A percentile compares a stretch with the other conserved stretches of the same genome.
phyloP scores from a whole-genome alignment of 2,113 vertebrate species.

The Tylochromis polylepis region DNA sequence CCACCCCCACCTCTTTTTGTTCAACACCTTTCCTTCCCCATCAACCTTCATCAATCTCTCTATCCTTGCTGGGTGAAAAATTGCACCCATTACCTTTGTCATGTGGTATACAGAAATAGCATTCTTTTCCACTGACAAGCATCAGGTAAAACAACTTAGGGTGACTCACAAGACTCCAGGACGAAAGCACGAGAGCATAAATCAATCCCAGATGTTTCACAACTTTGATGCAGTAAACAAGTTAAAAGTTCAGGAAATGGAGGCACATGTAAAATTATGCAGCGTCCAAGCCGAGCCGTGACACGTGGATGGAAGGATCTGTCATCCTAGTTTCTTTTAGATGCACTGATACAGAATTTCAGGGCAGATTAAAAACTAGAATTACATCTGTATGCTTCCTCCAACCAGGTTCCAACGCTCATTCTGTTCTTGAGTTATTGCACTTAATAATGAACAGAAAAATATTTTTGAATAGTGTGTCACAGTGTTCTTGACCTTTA shows the following conservation, averaged over 20 bases:
- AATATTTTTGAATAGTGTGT: neutral
- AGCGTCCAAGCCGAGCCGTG: neutral
- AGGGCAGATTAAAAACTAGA: neutral
- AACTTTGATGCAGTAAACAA: neutral
- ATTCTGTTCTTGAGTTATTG: neutral
- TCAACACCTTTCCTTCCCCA: conserved; percentile 59
- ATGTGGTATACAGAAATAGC: conserved; percentile 54
- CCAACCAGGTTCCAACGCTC: neutral
- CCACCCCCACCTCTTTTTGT: conserved; percentile 47
- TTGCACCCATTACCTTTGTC: conserved; percentile 62
- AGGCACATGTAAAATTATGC: neutral
- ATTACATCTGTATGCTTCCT: neutral
- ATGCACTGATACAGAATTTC: neutral
- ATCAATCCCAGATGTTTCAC: conserved; percentile 25
- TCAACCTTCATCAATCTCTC: conserved; percentile 58
- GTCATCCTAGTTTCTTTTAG: neutral
- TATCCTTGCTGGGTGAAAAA: conserved; percentile 54
- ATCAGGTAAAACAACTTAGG: conserved; percentile 47
- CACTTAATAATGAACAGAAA: neutral
- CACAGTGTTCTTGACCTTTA: neutral
- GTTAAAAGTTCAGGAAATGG: neutral
- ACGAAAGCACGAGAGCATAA: neutral
- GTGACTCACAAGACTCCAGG: conserved; percentile 14
- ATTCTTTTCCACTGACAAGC: conserved; percentile 38
- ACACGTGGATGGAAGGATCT: neutral